These are phyloP conservation scores for Panthera uncia DNA, from an alignment of 2,113 vertebrate genomes.

Conservation along the genomic window DNA sequence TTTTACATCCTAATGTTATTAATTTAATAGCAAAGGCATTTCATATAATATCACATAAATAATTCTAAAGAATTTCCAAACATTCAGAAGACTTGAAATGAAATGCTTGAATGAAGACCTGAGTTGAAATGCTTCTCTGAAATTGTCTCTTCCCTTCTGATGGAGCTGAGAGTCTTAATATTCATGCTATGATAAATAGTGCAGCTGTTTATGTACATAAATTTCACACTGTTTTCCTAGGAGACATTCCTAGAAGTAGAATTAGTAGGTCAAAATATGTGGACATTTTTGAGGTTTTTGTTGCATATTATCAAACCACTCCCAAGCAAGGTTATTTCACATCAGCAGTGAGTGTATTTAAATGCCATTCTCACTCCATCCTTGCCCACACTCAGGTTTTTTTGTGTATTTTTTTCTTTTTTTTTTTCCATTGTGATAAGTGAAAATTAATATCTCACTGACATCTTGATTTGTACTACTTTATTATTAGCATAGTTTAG, in stretches of 20 bases:
- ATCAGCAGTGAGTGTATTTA: neutral
- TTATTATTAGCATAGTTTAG: neutral
- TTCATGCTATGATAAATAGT: neutral
- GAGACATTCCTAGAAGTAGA: slow-evolving; percentile 37
- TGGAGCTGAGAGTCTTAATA: slow-evolving; percentile 3
- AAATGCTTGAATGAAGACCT: neutral
- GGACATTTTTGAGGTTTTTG: slow-evolving; percentile 9
- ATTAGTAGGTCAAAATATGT: neutral
- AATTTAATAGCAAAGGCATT: neutral
- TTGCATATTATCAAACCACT: neutral
- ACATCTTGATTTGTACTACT: slow-evolving; percentile 2
- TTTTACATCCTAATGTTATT: neutral
- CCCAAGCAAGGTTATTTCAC: neutral
- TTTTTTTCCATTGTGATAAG: neutral
- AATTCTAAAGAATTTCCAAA: slow-evolving; percentile 42
- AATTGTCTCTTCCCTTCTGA: neutral
- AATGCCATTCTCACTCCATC: neutral
- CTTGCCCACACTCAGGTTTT: neutral
- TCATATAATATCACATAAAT: neutral
- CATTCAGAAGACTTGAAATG: slow-evolving; percentile 34
- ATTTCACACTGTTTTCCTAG: slow-evolving; percentile 28
- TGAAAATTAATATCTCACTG: slow-evolving; percentile 32
- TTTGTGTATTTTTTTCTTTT: neutral
- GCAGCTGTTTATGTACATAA: neutral
- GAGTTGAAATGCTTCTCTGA: slow-evolving; percentile 36